phyloP scores from a whole-genome alignment of 2,113 vertebrate species.

The Ahaetulla prasina region DNA sequence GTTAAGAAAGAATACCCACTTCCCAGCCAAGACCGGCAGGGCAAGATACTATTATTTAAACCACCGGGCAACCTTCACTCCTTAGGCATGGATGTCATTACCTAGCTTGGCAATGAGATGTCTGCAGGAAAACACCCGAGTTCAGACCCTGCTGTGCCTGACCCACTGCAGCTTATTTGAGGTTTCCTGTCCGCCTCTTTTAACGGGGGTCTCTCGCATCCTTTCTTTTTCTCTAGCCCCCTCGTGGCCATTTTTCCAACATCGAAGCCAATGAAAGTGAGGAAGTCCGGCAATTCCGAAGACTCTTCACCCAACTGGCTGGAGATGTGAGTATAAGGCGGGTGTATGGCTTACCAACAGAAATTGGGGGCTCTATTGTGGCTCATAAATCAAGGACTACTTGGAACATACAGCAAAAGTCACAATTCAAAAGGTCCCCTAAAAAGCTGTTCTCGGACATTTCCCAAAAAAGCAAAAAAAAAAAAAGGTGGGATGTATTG shows the following conservation, averaged over 20 bases:
- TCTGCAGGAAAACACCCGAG: neutral
- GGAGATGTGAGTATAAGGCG: slow-evolving; percentile 77
- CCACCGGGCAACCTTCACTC: neutral
- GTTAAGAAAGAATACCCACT: neutral
- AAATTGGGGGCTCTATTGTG: neutral
- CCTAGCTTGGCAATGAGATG: neutral
- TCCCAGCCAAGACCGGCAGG: neutral
- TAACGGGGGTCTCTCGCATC: neutral
- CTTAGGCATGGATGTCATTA: neutral
- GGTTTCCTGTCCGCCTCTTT: no score
- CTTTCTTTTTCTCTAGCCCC: neutral
- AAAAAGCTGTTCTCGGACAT: neutral
- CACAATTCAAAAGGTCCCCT: neutral
- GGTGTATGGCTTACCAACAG: neutral
- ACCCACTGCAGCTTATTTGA: no score
- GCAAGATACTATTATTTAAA: neutral
- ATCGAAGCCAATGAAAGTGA: slow-evolving; percentile 73
- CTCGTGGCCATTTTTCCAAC: slow-evolving; percentile 59
- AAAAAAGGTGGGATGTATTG: neutral
- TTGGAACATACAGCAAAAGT: neutral
- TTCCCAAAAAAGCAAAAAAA: neutral
- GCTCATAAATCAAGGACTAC: neutral
- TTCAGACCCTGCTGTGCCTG: neutral
- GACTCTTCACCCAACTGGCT: slow-evolving; percentile 81
- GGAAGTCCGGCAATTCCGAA: slow-evolving; percentile 82